These are phyloP conservation scores for Pocillopora meandrina DNA, from an alignment of 92 coral and sea anemone genomes.

Conservation along the genomic window DNA sequence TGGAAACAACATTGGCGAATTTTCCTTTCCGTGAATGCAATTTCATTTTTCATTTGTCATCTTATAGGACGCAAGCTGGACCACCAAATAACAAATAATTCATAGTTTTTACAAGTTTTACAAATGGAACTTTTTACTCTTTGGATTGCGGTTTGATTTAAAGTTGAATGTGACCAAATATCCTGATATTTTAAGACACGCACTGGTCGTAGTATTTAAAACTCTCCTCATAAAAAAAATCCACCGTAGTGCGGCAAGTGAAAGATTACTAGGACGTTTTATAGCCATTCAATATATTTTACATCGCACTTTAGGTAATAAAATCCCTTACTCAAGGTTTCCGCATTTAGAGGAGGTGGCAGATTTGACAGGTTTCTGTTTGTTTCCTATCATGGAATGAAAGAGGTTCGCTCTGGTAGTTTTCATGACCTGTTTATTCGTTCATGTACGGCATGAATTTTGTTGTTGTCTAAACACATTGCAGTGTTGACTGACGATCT, in stretches of 20 bases:
- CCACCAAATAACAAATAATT: slow-evolving; percentile 1
- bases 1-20: not conserved
- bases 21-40: no score
- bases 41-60: no score
- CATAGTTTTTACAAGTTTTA: not conserved
- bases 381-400: no score
- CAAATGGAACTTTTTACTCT: not conserved
- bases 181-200: not conserved
- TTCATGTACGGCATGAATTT: no score
- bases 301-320: not conserved
- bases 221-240: not conserved
- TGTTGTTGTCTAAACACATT: no score
- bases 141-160: not conserved
- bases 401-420: no score
- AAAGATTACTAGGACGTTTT: not conserved
- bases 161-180: slow-evolving; percentile 1
- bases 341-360: not conserved
- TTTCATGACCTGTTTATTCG: no score
- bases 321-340: slow-evolving; percentile 1
- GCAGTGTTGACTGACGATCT: no score
- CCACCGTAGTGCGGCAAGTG: not conserved
- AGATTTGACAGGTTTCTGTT: slow-evolving; percentile 7
- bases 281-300: not conserved
- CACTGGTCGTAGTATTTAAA: slow-evolving; percentile 3
- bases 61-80: no score